Conservation (phyloP, 2,888 invertebrate genomes). For the Hartigia nigra region DNA sequence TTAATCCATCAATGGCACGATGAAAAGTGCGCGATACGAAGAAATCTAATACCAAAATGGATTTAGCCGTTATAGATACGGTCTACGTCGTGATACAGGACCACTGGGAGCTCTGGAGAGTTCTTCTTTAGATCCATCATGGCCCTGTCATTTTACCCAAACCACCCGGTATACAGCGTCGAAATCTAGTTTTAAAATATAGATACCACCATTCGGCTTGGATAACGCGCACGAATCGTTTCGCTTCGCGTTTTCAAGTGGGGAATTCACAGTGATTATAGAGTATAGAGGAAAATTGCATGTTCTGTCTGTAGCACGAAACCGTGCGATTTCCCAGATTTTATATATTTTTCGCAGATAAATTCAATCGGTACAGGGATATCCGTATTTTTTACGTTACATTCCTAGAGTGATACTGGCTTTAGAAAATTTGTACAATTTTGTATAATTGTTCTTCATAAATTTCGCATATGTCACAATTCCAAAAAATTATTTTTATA, state of each 20-base stretch:
- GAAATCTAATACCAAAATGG: conserved; percentile 56
- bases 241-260: not conserved
- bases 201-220: conserved; percentile 16
- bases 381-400: not conserved
- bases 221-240: conserved; percentile 26
- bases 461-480: too few species aligned
- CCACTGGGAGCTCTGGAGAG: not conserved
- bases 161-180: conserved; percentile 25
- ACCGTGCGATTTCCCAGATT: not conserved
- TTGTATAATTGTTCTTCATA: too few species aligned
- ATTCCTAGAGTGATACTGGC: not conserved
- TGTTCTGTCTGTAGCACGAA: not conserved
- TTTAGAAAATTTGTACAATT: not conserved
- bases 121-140: conserved; percentile 41
- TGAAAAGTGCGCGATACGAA: conserved; percentile 45
- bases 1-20: conserved; percentile 49
- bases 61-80: conserved; percentile 48
- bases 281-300: not conserved
- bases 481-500: not conserved
- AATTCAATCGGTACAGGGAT: not conserved
- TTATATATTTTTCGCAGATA: not conserved
- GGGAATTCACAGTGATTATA: not conserved
- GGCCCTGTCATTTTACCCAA: conserved; percentile 21
- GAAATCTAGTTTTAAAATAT: conserved; percentile 44
- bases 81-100: not conserved